Percentiles rank a stretch among this genome's conserved stretches.
Conservation (phyloP, 2,797 vertebrate genomes). For the Danio choprae region DNA sequence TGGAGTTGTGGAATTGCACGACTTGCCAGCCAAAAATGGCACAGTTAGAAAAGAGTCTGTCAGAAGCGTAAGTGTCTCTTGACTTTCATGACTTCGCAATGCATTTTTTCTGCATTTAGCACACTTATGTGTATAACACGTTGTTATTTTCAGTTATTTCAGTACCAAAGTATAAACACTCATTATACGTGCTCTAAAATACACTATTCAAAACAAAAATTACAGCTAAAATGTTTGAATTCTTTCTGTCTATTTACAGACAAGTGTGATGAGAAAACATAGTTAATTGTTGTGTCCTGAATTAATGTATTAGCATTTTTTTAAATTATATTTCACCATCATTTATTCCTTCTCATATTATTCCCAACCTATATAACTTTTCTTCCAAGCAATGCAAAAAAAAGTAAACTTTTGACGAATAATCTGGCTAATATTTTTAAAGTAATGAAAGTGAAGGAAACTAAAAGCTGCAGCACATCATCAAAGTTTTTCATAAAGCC, state of each 20-base stretch:
- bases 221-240: not conserved
- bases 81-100: slow-evolving; percentile 47
- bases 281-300: too few relatives aligned
- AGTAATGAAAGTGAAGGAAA: not conserved
- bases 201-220: not conserved
- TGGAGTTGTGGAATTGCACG: slow-evolving; percentile 65
- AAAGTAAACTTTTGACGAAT: not conserved
- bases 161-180: slow-evolving; percentile 11
- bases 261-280: not conserved
- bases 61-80: slow-evolving; percentile 52
- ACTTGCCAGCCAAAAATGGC: slow-evolving; percentile 54
- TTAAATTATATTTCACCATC: too few relatives aligned
- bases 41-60: slow-evolving; percentile 57
- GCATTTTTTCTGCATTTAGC: slow-evolving; percentile 44
- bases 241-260: not conserved
- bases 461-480: not conserved
- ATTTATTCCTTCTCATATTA: not conserved
- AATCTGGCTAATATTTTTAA: not conserved
- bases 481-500: not conserved
- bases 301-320: too few relatives aligned
- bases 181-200: not conserved
- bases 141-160: slow-evolving; percentile 29
- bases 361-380: not conserved
- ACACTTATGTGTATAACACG: not conserved
- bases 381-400: not conserved